A percentile compares a stretch with the other conserved stretches of the same genome.
phyloP scores from a whole-genome alignment of 2,113 vertebrate genomes.

The Brachirus orientalis region DNA sequence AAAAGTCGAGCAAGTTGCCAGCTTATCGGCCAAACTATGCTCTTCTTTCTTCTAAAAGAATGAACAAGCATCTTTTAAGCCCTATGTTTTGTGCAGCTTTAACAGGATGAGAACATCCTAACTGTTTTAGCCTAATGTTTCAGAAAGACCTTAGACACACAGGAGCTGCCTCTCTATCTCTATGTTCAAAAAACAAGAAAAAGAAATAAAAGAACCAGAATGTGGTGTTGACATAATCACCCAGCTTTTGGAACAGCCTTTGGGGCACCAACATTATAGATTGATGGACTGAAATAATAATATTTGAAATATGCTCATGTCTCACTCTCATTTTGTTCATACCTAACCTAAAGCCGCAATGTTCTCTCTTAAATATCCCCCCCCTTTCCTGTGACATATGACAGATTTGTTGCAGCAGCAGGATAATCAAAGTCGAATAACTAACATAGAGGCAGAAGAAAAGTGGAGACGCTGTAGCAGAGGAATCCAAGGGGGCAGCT shows the following conservation, averaged over 20 bases:
- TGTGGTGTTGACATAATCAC: slow-evolving; percentile 40
- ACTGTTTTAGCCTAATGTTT: too few relatives aligned
- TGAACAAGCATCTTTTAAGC: too few relatives aligned
- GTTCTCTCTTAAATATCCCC: slow-evolving; percentile 16
- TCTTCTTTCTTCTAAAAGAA: slow-evolving; percentile 32
- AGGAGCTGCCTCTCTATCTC: slow-evolving; percentile 20
- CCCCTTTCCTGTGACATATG: slow-evolving; percentile 32
- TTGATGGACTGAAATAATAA: slow-evolving; percentile 55
- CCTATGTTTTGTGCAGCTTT: background rate
- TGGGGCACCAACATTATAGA: slow-evolving; percentile 8
- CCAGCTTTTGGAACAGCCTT: slow-evolving; percentile 28
- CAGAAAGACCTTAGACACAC: background rate
- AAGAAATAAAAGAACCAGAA: slow-evolving; percentile 11
- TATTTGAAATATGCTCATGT: slow-evolving; percentile 38
- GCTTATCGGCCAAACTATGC: background rate
- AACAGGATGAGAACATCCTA: background rate
- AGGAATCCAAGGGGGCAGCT: slow-evolving; percentile 9
- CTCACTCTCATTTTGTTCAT: slow-evolving; percentile 19
- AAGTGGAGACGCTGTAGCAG: slow-evolving; percentile 4
- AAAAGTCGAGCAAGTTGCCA: too few relatives aligned
- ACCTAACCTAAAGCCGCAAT: slow-evolving; percentile 16
- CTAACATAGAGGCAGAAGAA: slow-evolving; percentile 4
- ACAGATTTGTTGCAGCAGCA: slow-evolving; percentile 31
- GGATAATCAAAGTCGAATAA: slow-evolving; percentile 33
- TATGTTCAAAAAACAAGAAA: slow-evolving; percentile 26